These are phyloP conservation scores for Petrocephalus microphthalmus DNA, from an alignment of 2,113 vertebrate species.

Conservation along the genomic window DNA sequence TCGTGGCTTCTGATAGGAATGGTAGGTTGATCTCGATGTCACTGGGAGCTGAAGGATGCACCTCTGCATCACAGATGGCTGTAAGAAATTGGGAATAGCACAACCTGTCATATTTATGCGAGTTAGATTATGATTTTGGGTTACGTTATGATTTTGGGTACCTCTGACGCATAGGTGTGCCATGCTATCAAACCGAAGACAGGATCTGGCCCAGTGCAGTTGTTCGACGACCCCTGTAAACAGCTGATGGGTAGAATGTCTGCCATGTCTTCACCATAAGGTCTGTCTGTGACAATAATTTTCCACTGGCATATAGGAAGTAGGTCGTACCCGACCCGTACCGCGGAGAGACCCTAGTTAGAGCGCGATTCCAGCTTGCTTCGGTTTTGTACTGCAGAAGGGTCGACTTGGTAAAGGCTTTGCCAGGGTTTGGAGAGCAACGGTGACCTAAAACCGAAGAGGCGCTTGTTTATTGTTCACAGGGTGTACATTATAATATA, in stretches of 20 bases:
- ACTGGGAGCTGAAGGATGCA: background rate
- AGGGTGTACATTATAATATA: background rate
- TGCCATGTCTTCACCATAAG: background rate
- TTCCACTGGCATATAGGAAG: background rate
- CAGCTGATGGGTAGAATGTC: background rate
- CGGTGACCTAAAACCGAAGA: background rate
- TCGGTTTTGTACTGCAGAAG: too few species aligned
- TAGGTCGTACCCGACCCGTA: background rate
- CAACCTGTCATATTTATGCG: background rate
- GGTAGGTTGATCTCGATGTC: background rate
- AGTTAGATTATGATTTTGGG: background rate
- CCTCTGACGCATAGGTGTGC: background rate
- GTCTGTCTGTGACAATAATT: background rate
- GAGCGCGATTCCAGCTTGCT: background rate
- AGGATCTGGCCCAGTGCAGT: background rate
- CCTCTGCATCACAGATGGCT: background rate
- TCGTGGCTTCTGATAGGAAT: background rate
- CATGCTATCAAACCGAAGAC: background rate
- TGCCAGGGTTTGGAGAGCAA: too few species aligned
- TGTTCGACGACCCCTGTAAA: too few species aligned
- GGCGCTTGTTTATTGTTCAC: background rate
- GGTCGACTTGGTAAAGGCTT: too few species aligned
- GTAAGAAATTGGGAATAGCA: background rate
- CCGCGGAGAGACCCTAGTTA: background rate
- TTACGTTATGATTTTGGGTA: background rate